Percentiles rank a stretch among this genome's conserved stretches.
Evolutionary conservation across 2,888 invertebrate species (phyloP).

Genomic region (Habroteleia sp.): DNA sequence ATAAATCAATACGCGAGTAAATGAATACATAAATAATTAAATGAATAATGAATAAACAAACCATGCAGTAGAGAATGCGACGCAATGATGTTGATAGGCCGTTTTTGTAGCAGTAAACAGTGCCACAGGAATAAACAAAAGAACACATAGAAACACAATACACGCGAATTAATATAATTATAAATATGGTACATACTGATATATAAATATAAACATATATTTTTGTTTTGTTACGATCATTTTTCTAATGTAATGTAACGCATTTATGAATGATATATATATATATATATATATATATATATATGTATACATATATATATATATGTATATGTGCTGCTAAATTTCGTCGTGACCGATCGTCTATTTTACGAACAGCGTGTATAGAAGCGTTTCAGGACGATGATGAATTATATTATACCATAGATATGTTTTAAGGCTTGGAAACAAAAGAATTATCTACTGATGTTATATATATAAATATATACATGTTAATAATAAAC

Average conservation of each 20-base stretch:
- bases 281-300: constrained; percentile 25
- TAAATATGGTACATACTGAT: constrained; percentile 36
- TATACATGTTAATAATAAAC: constrained; percentile 77
- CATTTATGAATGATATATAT: constrained; percentile 30
- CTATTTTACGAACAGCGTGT: constrained; percentile 64
- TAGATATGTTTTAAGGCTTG: constrained; percentile 74
- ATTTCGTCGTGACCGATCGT: constrained; percentile 57
- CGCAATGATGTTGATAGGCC: constrained; percentile 50
- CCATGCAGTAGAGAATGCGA: constrained; percentile 38
- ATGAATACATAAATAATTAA: constrained; percentile 9
- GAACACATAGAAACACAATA: constrained; percentile 13
- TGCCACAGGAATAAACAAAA: constrained; percentile 10
- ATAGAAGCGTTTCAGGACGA: constrained; percentile 61
- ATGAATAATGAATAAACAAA: constrained; percentile 13
- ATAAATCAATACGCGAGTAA: constrained; percentile 3
- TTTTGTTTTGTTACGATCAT: constrained; percentile 36
- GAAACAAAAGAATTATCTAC: constrained; percentile 72
- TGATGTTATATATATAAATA: constrained; percentile 74
- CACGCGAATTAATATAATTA: constrained; percentile 45
- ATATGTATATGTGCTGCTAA: constrained; percentile 47
- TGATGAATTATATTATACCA: constrained; percentile 61
- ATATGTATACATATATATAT: constrained; percentile 24
- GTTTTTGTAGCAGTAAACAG: constrained; percentile 53
- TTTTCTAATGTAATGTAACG: constrained; percentile 46
- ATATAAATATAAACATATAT: constrained; percentile 37